Evolutionary conservation across 2,797 vertebrate genomes (phyloP), one percentile per base, ranked within the genome.

Genomic region (Apodemus agrarius): DNA sequence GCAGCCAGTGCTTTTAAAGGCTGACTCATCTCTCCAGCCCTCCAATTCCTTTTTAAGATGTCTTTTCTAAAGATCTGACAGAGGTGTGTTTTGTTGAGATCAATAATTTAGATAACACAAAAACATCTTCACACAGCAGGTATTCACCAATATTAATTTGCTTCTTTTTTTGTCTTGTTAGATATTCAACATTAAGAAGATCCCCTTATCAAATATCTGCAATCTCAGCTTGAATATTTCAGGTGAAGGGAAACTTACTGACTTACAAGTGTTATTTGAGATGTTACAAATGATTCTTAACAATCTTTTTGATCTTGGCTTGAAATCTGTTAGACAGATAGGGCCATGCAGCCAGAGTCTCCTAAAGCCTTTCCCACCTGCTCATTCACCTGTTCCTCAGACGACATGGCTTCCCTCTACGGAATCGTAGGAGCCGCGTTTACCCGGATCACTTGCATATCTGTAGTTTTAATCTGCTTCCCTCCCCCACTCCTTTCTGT

Each of bases 361-460:
- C 72, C 31, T n/a, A 40, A 29, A 43, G 40, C 83, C n/a, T 34
- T 94, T 91, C 59, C 52, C 67, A 94, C 22, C 12, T 26, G 40
- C 67, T 86, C 72, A 72, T 81, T 89, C n/a, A 84, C 0, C 37
- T 82, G 13, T 34, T 65, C 31, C 43, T 80, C 52, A 19, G 57
- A 78, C 26, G 31, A 52, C 14, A 17, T 26, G 26, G 9, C 65
- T 93, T 89, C 83, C 65, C 57, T 14, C 78, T 75, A 26, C 6
- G 10, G 75, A 63, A 21, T 91, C 43, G 40, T 31, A 9, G 83
- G 37, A 34, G 19, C 63, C 52, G 9, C 81, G 57, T 52, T 91
- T 79, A 57, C 34, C 81, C 90, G 89, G 63, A 46, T 95, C 74
- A n/a, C 57, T 91, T 85, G 11, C 52, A 29, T 72, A 95, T 90